A percentile compares a stretch with the other conserved stretches of the same genome.
phyloP scores from a whole-genome alignment of 2,797 vertebrate species.

The Anguilla obscura region DNA sequence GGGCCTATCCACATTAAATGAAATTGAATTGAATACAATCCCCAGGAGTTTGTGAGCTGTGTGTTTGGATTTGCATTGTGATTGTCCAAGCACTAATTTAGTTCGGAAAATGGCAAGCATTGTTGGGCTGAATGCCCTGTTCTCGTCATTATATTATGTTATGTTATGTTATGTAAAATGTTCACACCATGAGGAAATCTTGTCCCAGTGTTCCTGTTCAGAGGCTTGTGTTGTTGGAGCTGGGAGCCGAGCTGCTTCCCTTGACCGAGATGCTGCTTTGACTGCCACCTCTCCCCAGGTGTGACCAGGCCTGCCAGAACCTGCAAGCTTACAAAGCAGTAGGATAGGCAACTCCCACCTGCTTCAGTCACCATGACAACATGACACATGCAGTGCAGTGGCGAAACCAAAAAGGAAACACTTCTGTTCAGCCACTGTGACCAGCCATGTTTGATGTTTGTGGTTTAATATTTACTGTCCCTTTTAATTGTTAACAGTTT shows the following conservation, averaged over 20 bases:
- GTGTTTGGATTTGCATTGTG: background rate
- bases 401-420: background rate
- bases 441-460: background rate
- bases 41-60: background rate
- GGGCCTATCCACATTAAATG: background rate
- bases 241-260: background rate
- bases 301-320: conserved; percentile 22
- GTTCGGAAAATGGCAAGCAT: too few relatives aligned
- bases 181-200: background rate
- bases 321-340: conserved; percentile 12
- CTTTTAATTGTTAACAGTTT: background rate
- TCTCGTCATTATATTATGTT: too few relatives aligned
- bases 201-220: background rate
- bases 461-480: background rate
- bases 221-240: background rate
- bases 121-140: too few relatives aligned
- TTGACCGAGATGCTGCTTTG: background rate
- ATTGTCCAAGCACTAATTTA: background rate
- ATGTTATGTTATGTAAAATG: background rate
- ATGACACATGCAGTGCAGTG: conserved; percentile 2
- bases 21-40: background rate
- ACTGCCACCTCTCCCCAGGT: conserved; percentile 3
- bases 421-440: background rate
- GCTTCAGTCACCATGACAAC: conserved; percentile 17
- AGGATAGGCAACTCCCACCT: background rate